A percentile compares a stretch with the other conserved stretches of the same genome.
Conservation (phyloP, 2,888 invertebrate species). For the Pyrrhopygopsis socrates region DNA sequence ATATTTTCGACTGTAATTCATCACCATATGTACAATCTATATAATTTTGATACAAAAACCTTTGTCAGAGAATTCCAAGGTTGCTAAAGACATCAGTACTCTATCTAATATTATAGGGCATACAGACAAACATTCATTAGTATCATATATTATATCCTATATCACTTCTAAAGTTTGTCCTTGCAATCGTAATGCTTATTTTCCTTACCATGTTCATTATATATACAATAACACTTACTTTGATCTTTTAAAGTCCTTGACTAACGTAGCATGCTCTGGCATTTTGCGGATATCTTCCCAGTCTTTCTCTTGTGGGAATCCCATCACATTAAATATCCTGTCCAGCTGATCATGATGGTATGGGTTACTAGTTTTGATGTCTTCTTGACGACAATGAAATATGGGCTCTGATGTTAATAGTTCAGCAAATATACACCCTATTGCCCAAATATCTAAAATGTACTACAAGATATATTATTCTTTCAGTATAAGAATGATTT, state of each 20-base stretch:
- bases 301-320: slow-evolving; percentile 99
- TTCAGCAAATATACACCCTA: slow-evolving; percentile 99
- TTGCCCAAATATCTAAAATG: slow-evolving; percentile 99
- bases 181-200: too few species aligned
- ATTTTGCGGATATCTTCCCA: slow-evolving; percentile 99
- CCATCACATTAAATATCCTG: slow-evolving; percentile 99
- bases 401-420: slow-evolving; percentile 99
- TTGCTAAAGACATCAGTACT: too few species aligned
- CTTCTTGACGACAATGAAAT: slow-evolving; percentile 99
- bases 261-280: slow-evolving; percentile 99
- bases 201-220: too few species aligned
- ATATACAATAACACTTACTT: too few species aligned
- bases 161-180: too few species aligned
- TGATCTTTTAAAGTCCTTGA: slow-evolving; percentile 99
- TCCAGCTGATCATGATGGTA: slow-evolving; percentile 99
- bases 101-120: too few species aligned
- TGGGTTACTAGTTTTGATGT: slow-evolving; percentile 99
- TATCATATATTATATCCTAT: too few species aligned
- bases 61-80: too few species aligned
- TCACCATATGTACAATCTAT: too few species aligned
- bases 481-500: not conserved
- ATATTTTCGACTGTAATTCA: too few species aligned
- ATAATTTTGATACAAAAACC: too few species aligned
- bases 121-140: too few species aligned
- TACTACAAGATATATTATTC: not conserved